These are phyloP conservation scores for Strix occidentalis DNA, from an alignment of 2,797 vertebrate species.

Conservation along the genomic window DNA sequence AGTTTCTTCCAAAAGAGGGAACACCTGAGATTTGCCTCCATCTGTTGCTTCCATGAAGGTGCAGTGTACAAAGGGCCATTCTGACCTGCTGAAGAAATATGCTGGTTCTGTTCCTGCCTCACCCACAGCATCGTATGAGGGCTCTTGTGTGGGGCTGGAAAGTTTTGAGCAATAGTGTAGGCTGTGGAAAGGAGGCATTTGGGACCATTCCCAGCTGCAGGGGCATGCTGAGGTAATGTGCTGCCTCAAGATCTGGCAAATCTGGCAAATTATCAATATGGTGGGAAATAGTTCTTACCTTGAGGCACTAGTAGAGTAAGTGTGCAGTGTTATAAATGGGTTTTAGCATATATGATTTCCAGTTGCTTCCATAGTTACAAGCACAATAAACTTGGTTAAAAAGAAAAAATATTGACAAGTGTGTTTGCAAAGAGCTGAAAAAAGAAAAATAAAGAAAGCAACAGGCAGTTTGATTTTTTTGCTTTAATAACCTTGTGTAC, in stretches of 20 bases:
- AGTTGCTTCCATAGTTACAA: neutral
- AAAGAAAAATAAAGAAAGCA: neutral
- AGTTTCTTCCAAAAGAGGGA: neutral
- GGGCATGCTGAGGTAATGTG: rapidly evolving
- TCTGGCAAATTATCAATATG: rapidly evolving
- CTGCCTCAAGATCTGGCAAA: neutral
- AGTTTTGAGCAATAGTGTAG: neutral
- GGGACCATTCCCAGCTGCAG: neutral
- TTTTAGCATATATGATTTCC: neutral
- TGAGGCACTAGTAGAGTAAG: neutral
- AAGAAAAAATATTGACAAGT: neutral
- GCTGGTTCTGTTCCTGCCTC: neutral
- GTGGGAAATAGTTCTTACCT: neutral
- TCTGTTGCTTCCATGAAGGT: neutral
- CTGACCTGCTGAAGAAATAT: neutral
- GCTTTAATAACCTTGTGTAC: neutral
- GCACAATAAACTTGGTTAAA: neutral
- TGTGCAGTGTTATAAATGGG: neutral
- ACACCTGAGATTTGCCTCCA: neutral
- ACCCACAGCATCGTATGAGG: neutral
- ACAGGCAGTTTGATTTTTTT: neutral
- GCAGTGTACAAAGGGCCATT: neutral
- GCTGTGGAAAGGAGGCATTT: neutral
- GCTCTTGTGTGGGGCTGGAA: neutral
- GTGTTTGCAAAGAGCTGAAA: neutral